These are phyloP conservation scores for Capra hircus DNA, from an alignment of 2,113 vertebrate genomes.

Conservation along the genomic window DNA sequence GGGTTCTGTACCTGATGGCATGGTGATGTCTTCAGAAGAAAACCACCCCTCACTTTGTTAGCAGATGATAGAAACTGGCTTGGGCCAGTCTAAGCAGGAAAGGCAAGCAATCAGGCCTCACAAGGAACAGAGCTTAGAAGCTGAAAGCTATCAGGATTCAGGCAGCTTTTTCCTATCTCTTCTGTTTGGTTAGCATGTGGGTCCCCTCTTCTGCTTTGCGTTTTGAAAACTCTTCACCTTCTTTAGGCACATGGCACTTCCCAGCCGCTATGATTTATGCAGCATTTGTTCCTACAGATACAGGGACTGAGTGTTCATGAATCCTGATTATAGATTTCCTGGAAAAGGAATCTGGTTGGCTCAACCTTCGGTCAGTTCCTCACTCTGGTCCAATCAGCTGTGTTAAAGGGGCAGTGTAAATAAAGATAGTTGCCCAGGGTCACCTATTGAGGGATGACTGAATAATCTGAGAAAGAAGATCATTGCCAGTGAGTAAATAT, in stretches of 20 bases:
- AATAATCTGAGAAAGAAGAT: neutral
- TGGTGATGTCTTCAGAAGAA: neutral
- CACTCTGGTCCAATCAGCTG: neutral
- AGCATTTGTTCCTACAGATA: neutral
- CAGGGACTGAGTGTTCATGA: too few relatives aligned
- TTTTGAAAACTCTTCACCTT: neutral
- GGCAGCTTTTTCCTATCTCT: neutral
- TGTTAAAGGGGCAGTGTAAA: neutral
- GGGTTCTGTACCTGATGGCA: neutral
- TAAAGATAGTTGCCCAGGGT: neutral
- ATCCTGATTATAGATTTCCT: neutral
- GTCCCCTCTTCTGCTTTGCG: neutral
- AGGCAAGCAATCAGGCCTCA: neutral
- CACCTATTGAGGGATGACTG: neutral
- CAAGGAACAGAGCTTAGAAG: neutral
- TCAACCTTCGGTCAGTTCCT: rapidly evolving
- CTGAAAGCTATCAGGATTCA: neutral
- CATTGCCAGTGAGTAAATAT: too few relatives aligned
- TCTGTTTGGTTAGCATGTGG: neutral
- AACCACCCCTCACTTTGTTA: neutral
- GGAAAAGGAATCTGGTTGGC: neutral
- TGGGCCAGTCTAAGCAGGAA: neutral
- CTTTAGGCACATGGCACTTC: neutral
- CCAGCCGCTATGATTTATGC: neutral
- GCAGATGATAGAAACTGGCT: neutral